A percentile compares a stretch with the other conserved stretches of the same genome.
phyloP scores from a whole-genome alignment of 2,797 vertebrate species.

The Microchirus variegatus region DNA sequence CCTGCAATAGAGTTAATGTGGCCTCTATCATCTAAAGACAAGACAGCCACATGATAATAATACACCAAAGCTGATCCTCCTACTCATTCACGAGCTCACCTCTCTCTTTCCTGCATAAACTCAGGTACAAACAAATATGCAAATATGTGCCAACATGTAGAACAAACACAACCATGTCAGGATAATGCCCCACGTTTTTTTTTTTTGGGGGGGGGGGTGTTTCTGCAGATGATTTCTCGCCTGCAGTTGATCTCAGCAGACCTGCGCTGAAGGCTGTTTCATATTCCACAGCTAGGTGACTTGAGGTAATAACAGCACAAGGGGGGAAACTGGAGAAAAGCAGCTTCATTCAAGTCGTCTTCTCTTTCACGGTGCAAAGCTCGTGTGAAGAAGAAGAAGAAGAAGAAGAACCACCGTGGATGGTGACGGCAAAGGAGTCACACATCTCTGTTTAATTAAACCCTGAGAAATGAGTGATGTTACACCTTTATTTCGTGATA shows the following conservation, averaged over 20 bases:
- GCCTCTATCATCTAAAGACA: constrained; percentile 41
- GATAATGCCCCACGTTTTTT: constrained; percentile 8
- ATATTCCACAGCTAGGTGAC: constrained; percentile 41
- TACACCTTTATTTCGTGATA: not conserved
- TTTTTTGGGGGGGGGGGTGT: too few species aligned
- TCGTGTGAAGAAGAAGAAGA: constrained; percentile 34
- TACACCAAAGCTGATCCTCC: constrained; percentile 43
- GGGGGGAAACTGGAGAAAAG: constrained; percentile 7
- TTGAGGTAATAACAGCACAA: constrained; percentile 27
- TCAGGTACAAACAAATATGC: constrained; percentile 14
- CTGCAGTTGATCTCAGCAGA: constrained; percentile 12
- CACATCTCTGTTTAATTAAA: constrained; percentile 5
- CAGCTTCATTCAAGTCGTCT: constrained; percentile 35
- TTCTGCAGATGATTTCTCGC: constrained; percentile 2
- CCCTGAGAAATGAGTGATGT: not conserved
- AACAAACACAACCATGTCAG: not conserved
- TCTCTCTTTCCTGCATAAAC: constrained; percentile 1
- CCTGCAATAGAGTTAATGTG: constrained; percentile 31
- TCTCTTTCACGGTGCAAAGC: constrained; percentile 39
- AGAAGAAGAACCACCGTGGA: constrained; percentile 37
- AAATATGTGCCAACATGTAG: not conserved
- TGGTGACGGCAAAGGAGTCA: constrained; percentile 12
- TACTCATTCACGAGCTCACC: constrained; percentile 23
- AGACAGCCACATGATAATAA: constrained; percentile 38
- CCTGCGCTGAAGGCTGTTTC: constrained; percentile 12